Conservation (phyloP, 1,140 invertebrate species). For the Plectus sambesii region DNA sequence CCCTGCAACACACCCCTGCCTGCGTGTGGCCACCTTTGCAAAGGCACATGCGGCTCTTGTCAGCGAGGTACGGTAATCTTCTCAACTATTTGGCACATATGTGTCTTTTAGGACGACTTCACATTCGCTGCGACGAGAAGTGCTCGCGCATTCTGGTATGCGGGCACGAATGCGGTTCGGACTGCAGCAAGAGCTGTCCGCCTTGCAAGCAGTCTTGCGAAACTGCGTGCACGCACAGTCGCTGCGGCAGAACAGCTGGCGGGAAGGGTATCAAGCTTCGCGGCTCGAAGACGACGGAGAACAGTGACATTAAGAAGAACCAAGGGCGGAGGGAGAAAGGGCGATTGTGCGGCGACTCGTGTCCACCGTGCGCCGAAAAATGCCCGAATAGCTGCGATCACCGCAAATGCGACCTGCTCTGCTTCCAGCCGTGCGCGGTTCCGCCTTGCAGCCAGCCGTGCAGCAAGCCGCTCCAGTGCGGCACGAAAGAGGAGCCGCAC, state of each 20-base stretch:
- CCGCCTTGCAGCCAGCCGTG: slow-evolving; percentile 17
- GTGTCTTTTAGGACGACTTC: slow-evolving; percentile 44
- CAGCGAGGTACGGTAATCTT: slow-evolving; percentile 15
- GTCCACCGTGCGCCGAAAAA: slow-evolving; percentile 21
- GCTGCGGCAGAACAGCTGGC: slow-evolving; percentile 6
- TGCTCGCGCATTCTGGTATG: slow-evolving; percentile 46
- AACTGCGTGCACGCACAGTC: slow-evolving; percentile 21
- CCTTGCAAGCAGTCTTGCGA: slow-evolving; percentile 26
- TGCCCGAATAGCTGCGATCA: slow-evolving; percentile 17
- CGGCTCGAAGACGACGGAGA: slow-evolving; percentile 9
- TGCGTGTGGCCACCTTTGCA: slow-evolving; percentile 40
- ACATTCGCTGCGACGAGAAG: slow-evolving; percentile 37
- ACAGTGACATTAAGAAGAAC: slow-evolving; percentile 6
- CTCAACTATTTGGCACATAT: not conserved
- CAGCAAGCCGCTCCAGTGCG: slow-evolving; percentile 12
- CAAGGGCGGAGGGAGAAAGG: slow-evolving; percentile 4
- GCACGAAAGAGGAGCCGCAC: slow-evolving; percentile 8
- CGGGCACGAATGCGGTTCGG: slow-evolving; percentile 43
- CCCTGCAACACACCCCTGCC: slow-evolving; percentile 20
- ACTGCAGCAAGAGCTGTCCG: slow-evolving; percentile 28
- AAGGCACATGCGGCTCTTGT: slow-evolving; percentile 33
- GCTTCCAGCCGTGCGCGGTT: slow-evolving; percentile 17
- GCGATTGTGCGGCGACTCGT: slow-evolving; percentile 25
- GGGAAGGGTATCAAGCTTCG: not conserved
- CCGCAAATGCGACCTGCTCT: slow-evolving; percentile 6